Evolutionary conservation across 2,888 invertebrate genomes (phyloP).

Genomic region (Aspidapion aeneum): DNA sequence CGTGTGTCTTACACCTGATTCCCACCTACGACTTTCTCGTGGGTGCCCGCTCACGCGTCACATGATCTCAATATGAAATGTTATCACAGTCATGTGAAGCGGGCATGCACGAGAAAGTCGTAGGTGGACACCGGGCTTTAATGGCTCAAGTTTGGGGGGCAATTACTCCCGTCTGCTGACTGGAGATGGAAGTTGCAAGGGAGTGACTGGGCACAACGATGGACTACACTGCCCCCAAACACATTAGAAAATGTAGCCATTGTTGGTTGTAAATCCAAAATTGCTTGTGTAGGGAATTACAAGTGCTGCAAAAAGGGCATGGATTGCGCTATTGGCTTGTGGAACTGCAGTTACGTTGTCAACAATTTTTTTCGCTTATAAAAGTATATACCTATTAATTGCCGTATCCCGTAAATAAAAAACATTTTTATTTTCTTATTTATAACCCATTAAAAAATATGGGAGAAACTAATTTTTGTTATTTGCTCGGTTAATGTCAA

Average conservation of each 20-base stretch:
- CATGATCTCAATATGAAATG: too few relatives aligned
- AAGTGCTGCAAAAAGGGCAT: not conserved
- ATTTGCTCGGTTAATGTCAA: not conserved
- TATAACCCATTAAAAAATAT: not conserved
- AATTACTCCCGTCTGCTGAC: not conserved
- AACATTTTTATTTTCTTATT: too few relatives aligned
- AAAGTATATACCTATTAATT: not conserved
- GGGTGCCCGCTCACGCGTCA: too few relatives aligned
- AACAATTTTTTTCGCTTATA: not conserved
- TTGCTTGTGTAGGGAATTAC: not conserved
- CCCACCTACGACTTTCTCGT: too few relatives aligned
- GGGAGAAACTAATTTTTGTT: not conserved
- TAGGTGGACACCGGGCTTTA: too few relatives aligned
- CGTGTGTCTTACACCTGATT: slow-evolving; percentile 3
- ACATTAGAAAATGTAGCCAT: too few relatives aligned
- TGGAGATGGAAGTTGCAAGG: slow-evolving; percentile 4
- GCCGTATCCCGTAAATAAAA: too few relatives aligned
- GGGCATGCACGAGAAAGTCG: too few relatives aligned
- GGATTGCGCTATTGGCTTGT: not conserved
- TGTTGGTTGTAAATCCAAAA: not conserved
- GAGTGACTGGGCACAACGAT: not conserved
- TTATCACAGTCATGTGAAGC: too few relatives aligned
- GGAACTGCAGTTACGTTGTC: not conserved
- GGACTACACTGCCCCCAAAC: slow-evolving; percentile 1
- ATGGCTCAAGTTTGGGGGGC: not conserved